Conservation (phyloP, 2,113 vertebrate species). For the Neodontobutis hainanensis region DNA sequence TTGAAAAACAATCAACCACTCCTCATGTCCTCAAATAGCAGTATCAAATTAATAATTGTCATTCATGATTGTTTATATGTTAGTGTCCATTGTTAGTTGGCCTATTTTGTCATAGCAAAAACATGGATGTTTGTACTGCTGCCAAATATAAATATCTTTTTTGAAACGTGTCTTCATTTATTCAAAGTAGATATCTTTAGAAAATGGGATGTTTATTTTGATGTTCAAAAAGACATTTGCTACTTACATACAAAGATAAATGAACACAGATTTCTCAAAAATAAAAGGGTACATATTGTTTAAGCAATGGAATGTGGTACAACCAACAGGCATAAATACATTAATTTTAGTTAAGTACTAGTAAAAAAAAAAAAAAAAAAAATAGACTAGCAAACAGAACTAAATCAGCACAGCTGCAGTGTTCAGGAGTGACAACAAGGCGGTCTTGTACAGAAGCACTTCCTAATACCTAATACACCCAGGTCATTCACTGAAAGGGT, state of each 20-base stretch:
- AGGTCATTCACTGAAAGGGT: conserved; percentile 79
- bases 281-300: conserved; percentile 59
- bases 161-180: conserved; percentile 37
- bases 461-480: conserved; percentile 76
- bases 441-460: conserved; percentile 81
- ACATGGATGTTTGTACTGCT: conserved; percentile 58
- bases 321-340: conserved; percentile 83
- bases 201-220: conserved; percentile 73
- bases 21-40: conserved; percentile 40
- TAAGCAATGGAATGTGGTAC: conserved; percentile 81
- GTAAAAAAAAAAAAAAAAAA: conserved; percentile 65
- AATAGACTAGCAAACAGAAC: conserved; percentile 78
- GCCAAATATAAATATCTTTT: conserved; percentile 61
- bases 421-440: conserved; percentile 81
- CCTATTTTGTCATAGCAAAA: conserved; percentile 44
- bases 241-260: conserved; percentile 70
- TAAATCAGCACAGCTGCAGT: conserved; percentile 92
- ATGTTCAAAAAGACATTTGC: conserved; percentile 70
- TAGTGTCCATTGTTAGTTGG: conserved; percentile 31
- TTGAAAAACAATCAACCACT: conserved; percentile 65
- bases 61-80: conserved; percentile 47
- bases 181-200: conserved; percentile 30
- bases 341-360: conserved; percentile 89
- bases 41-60: conserved; percentile 31
- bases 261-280: conserved; percentile 51